Base-by-base conservation (phyloP, 1,140 invertebrate species). In the Meteorus sp. region DNA sequence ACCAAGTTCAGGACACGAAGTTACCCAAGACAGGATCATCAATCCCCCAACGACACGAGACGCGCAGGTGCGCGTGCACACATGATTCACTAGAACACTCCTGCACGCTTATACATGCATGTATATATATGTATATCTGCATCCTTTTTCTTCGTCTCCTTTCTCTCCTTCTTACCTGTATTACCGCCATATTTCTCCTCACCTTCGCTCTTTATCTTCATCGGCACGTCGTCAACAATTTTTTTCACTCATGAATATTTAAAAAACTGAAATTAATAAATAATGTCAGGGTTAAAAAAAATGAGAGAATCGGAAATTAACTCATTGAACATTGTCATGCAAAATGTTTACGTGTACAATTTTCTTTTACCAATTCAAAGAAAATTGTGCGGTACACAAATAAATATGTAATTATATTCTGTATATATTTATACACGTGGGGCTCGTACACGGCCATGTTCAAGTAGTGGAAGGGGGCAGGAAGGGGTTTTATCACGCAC, bases 1-100 rank as follows among this genome's bases (percentile, higher is more conserved):
- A 25, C 44, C 41, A 44, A 25, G 43, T 52, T 20, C 53, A 39
- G 60, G 55, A 62, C 50, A 57, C 55, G 37, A 41, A 41, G 37
- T 19, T 22, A 3, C 9, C 27, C 22, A n/a, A 43, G 61, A 62
- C 61, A 62, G 56, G 61, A 59, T 60, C 61, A 60, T 63, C 61
- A 63, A 63, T 63, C 57, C 51, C 56, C 20, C 33, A 37, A 55
- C 55, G 51, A 39, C 52, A 41, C 43, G 58, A 54, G 23, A 9
- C 8, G 22, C 47, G 59, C 53, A 61, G 59, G 53, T 61, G 59
- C 53, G 27, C 45, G 31, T 51, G 33, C 31, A 35, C 47, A 15
- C 44, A 56, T 56, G 55, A 48, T 48, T 56, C 55, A 47, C 31
- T 23, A 45, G 47, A 15, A 19, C 45, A 48, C 45, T 29, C 15